Conservation (phyloP, 1,140 invertebrate species). For the Drosophila burlai region DNA sequence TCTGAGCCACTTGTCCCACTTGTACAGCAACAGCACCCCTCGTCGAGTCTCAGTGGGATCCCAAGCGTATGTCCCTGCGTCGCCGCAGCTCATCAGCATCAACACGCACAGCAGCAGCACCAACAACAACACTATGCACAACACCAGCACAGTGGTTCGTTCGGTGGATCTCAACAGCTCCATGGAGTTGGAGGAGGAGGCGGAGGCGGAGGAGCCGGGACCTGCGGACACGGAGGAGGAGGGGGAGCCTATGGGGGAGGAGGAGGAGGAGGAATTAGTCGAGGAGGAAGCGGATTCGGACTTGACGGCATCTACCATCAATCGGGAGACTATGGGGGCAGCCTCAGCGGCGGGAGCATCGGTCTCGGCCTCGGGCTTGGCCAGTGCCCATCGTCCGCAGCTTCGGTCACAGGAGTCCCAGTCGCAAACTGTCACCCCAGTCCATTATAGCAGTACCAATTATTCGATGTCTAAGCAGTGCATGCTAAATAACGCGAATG, state of each 20-base stretch:
- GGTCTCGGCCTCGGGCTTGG: conserved; percentile 68
- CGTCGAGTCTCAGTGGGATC: conserved; percentile 85
- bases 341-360: conserved; percentile 67
- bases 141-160: conserved; percentile 72
- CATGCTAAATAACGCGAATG: conserved; percentile 84
- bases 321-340: conserved; percentile 84
- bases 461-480: conserved; percentile 86
- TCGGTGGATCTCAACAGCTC: conserved; percentile 85
- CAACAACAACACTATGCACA: conserved; percentile 77
- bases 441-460: conserved; percentile 85
- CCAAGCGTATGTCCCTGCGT: conserved; percentile 84
- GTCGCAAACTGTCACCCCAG: conserved; percentile 85
- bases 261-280: conserved; percentile 82
- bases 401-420: conserved; percentile 84
- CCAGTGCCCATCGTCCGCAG: conserved; percentile 80
- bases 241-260: conserved; percentile 78
- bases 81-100: conserved; percentile 83
- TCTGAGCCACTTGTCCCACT: conserved; percentile 85
- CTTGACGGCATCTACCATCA: conserved; percentile 85
- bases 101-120: conserved; percentile 72
- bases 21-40: conserved; percentile 85
- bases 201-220: conserved; percentile 59
- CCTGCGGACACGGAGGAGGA: conserved; percentile 76
- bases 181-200: conserved; percentile 84
- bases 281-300: conserved; percentile 85